phyloP scores from a whole-genome alignment of 1,140 invertebrate species.

The Halesus radiatus region DNA sequence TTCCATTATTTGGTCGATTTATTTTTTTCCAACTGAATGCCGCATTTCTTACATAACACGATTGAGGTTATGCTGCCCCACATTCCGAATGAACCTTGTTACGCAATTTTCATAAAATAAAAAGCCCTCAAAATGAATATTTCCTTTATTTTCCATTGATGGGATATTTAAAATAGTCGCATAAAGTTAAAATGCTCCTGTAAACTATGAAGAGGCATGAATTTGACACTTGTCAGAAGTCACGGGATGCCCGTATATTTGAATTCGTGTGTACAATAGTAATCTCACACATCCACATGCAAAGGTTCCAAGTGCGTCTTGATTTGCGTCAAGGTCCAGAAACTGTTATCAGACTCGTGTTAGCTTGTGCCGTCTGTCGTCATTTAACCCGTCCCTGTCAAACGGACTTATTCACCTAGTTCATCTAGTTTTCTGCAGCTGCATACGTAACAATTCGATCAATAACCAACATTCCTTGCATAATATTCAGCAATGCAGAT shows the following conservation, averaged over 20 bases:
- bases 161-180: not conserved
- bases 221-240: slow-evolving; percentile 15
- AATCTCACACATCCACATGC: not conserved
- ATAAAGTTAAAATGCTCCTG: not conserved
- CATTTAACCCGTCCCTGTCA: slow-evolving; percentile 15
- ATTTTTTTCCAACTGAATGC: not conserved
- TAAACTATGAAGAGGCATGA: slow-evolving; percentile 2
- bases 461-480: too few relatives aligned
- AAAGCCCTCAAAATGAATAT: not conserved
- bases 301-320: slow-evolving; percentile 9
- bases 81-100: slow-evolving; percentile 6
- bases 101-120: slow-evolving; percentile 26
- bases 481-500: too few relatives aligned
- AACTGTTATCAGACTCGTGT: slow-evolving; percentile 1
- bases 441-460: too few relatives aligned
- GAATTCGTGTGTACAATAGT: slow-evolving; percentile 18
- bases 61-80: slow-evolving; percentile 35
- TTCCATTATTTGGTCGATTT: not conserved
- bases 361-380: too few relatives aligned
- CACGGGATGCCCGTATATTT: not conserved
- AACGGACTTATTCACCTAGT: too few relatives aligned
- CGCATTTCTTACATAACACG: slow-evolving; percentile 14
- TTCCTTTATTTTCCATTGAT: not conserved
- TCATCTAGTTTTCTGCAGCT: too few relatives aligned
- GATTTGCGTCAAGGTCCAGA: slow-evolving; percentile 22